Evolutionary conservation across 2,113 vertebrate species (phyloP).

Genomic region (Greenwoodochromis staneri): DNA sequence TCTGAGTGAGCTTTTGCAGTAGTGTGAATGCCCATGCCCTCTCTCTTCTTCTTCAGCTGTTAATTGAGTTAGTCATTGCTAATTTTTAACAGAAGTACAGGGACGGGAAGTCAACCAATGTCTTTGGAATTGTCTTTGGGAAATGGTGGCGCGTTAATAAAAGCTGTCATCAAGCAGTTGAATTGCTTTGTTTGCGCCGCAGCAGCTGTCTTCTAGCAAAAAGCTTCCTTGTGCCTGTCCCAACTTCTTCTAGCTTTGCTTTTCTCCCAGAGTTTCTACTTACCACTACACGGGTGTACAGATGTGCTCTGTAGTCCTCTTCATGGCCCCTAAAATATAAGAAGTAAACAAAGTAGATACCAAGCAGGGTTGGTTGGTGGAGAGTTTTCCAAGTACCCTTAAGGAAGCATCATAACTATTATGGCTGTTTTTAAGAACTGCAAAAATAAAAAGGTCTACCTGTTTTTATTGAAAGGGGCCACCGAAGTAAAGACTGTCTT

Average conservation of each 20-base stretch:
- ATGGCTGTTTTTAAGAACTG: conserved; percentile 25
- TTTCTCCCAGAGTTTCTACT: neutral
- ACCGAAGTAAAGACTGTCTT: conserved; percentile 62
- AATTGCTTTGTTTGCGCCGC: neutral
- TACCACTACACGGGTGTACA: conserved; percentile 27
- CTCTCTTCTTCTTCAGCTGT: neutral
- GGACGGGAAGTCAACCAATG: neutral
- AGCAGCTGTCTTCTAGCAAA: neutral
- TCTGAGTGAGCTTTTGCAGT: neutral
- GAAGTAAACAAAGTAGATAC: neutral
- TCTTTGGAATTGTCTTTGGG: neutral
- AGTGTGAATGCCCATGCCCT: neutral
- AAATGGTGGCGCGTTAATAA: neutral
- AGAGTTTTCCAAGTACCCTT: conserved; percentile 17
- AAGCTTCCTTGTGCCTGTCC: conserved; percentile 34
- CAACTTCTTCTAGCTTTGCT: conserved; percentile 1
- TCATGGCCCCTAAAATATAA: neutral
- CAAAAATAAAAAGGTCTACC: conserved; percentile 26
- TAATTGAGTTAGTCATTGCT: neutral
- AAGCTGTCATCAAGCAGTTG: neutral
- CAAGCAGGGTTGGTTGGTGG: neutral
- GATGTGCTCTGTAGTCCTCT: conserved; percentile 29
- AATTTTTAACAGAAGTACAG: neutral
- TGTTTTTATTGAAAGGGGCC: conserved; percentile 45
- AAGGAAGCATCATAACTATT: conserved; percentile 11